Evolutionary conservation across 2,113 vertebrate species (phyloP), one percentile per base, ranked within the genome.

Genomic region (Vulpes ferrilata): DNA sequence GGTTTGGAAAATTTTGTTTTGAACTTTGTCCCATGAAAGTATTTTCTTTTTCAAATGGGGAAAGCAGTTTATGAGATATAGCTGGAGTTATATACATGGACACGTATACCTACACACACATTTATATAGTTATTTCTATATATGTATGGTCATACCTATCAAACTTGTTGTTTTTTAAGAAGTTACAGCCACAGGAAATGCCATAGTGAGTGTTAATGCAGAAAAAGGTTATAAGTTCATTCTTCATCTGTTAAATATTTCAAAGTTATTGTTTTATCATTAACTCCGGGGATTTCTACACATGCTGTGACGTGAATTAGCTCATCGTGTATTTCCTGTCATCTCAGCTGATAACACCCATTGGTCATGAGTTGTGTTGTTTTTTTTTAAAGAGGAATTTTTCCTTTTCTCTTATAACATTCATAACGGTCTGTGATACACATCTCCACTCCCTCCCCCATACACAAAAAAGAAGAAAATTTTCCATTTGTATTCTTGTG

Each of bases 231-330:
- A 25, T 3, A 96, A 98, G 98, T 98, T 99, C 98, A 98, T 92
- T 97, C 95, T 97, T 99, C 99, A 99, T 97, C 98, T 99, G 98
- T 98, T 98, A 98, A 97, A 97, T 98, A 97, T 97, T 98, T 98
- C 84, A 98, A 0, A 95, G 97, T 98, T 97, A 95, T 98, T 95
- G n/a, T 88, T 74, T 88, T 97, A 96, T 97, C 89, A 59, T 43
- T 90, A 0, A 0, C 98, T 97, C 94, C 62, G 79, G 98, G 98
- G 95, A 64, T 79, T 98, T 93, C 67, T 97, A 95, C 92, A 92
- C 82, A 65, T 82, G 55, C 74, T 92, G 64, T 98, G 98, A 98
- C 6, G 96, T 12, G 85, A 93, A 93, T 96, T 97, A 94, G 96
- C 94, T 97, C 90, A 65, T 76, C 0, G 0, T 93, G 96, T 95